Evolutionary conservation across 2,113 vertebrate species (phyloP).

Genomic region (Dinomys branickii): DNA sequence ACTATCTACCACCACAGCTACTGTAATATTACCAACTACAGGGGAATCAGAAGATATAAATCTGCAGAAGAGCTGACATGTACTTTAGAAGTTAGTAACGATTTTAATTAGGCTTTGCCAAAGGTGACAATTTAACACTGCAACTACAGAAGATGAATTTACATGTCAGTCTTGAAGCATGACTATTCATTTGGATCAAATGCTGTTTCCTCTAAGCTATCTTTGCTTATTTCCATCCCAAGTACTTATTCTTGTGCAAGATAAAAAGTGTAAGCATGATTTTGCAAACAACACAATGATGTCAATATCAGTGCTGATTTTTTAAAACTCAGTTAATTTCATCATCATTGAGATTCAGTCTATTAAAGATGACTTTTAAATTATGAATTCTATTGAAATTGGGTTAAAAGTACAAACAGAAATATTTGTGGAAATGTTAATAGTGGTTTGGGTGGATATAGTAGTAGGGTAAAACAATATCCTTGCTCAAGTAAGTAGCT

Average conservation of each 20-base stretch:
- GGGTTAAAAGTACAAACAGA: not conserved
- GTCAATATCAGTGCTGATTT: not conserved
- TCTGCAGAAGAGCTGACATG: not conserved
- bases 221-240: not conserved
- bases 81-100: not conserved
- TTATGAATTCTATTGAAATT: not conserved
- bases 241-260: not conserved
- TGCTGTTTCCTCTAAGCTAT: not conserved
- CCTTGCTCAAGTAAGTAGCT: not conserved
- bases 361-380: not conserved
- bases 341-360: not conserved
- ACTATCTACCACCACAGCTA: not conserved
- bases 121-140: not conserved
- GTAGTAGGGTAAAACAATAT: not conserved
- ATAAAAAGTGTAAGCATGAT: not conserved
- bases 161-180: not conserved
- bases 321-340: not conserved
- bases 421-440: not conserved
- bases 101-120: not conserved
- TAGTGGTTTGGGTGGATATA: not conserved
- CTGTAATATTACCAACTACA: not conserved
- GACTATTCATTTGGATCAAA: constrained; percentile 14
- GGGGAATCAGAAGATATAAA: not conserved
- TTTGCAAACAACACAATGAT: not conserved
- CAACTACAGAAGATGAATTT: not conserved